Evolutionary conservation across 1,140 invertebrate species (phyloP), one percentile per base, ranked within the genome.

Genomic region (Euborellia annulipes): DNA sequence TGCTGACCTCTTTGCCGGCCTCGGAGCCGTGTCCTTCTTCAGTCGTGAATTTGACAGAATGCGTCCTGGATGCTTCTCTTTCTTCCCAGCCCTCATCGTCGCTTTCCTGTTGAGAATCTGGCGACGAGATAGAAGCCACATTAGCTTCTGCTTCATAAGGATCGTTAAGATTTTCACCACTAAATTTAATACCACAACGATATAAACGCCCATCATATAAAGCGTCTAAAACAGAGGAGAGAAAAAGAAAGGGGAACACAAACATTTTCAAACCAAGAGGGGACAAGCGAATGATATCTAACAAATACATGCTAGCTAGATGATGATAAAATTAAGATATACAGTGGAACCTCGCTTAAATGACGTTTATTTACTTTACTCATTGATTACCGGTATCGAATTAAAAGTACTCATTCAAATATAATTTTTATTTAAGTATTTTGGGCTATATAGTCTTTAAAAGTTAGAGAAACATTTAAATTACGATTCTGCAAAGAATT

Each of bases 11-110:
- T 73, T 76, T 83, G 57, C 70, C 70, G 39, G 74, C 72, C 60
- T 81, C 79, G 23, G 11, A 6, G 19, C 76, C 75, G 21, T 75
- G 70, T 44, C 84, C 79, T 1, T 48, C 48, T 34, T 66, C 64
- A 60, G 90, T 86, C 22, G 79, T 83, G 63, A 93, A 92, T 63
- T 90, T 91, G 51, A 93, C 87, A 3, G 82, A 84, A 58, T 86
- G 81, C 6, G 79, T 85, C 44, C 85, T 68, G 2, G 83, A 84
- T 2, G 78, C 77, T 57, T 88, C 84, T 48, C 74, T 72, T 53
- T 83, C 81, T 62, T 83, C 77, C 75, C 80, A 85, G 45, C 72
- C 72, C 50, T 77, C 75, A 40, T 81, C 79, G 37, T 74, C 70
- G 34, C 41, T 36, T 19, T 48, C 47, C 9, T 34, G 41, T 20